Percentiles rank a stretch among this genome's conserved stretches.
phyloP scores from a whole-genome alignment of 2,113 vertebrate species.

The Arenaria interpres region DNA sequence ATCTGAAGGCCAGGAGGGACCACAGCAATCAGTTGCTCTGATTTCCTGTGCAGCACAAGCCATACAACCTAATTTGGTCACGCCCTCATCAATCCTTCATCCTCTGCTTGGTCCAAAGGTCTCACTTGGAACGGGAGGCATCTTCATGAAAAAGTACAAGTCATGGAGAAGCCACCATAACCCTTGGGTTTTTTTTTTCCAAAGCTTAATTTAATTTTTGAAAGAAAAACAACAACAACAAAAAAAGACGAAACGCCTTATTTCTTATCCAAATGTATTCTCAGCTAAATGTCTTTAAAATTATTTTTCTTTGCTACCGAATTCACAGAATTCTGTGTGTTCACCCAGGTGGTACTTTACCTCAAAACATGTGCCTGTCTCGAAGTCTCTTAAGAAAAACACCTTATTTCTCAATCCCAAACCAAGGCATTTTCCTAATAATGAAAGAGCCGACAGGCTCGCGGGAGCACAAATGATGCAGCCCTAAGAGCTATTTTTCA shows the following conservation, averaged over 20 bases:
- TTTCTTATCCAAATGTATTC: neutral
- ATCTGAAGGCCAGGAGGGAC: neutral
- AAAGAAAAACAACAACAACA: neutral
- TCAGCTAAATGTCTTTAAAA: neutral
- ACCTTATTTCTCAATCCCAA: slow-evolving; percentile 28
- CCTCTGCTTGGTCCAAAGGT: neutral
- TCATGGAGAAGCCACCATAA: neutral
- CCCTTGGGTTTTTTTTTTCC: neutral
- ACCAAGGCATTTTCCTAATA: slow-evolving; percentile 33
- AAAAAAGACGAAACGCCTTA: neutral
- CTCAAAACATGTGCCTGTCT: neutral
- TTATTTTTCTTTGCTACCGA: neutral
- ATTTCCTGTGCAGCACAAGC: neutral
- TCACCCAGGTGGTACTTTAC: neutral
- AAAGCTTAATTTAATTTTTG: neutral
- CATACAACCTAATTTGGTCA: neutral
- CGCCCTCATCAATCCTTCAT: neutral
- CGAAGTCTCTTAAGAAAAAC: neutral
- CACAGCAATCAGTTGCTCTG: neutral
- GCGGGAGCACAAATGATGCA: slow-evolving; percentile 12
- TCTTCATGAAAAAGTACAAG: neutral
- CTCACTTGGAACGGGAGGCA: neutral
- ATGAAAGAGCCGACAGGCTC: neutral
- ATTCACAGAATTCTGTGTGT: neutral
- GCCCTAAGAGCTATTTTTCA: slow-evolving; percentile 32